Base-by-base conservation (phyloP, 2,797 vertebrate genomes). In the Hybognathus amarus region DNA sequence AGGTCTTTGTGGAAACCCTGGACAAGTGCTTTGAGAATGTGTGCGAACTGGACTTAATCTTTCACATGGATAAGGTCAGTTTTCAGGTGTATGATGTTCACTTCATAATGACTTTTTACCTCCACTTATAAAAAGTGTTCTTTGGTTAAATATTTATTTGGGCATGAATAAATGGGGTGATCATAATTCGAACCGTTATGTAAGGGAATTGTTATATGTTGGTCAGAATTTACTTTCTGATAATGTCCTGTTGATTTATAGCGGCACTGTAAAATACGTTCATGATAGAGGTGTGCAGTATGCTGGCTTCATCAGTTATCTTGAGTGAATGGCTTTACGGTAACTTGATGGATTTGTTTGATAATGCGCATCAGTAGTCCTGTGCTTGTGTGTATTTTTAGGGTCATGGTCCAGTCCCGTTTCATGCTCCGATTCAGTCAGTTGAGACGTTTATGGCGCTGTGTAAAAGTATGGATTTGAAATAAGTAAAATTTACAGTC, bases 11-110 rank as follows among this genome's bases (percentile, higher is more conserved):
- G 85, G 95, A 96, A 89, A 96, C 95, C 0, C 88, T 96, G 90
- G 95, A 96, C 88, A 96, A 96, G 79, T 96, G 95, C 90, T 96
- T 96, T 47, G 95, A 96, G 88, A 96, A 96, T 0, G 95, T 96
- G 20, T 96, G 95, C 85, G 96, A 96, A 6, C 87, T 96, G 87
- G 95, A 96, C 87, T 92, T 96, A 88, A 96, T 96, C 91, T 96
- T 96, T 90, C 95, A 96, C 85, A 94, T 96, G 95, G 96, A 96
- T 89, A 96, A 96, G 94, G 96, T 96, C 90, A 71, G 90, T 89
- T 10, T 66, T 81, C 17, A 38, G 9, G 70, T 50, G 17, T 61
- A n/a, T 42, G 8, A 24, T 27, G 68, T n/a, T 42, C 11, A 40
- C 40, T 69, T 77, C 6, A 77, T 64, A 40, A 56, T 56, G 10